Evolutionary conservation across 2,113 vertebrate genomes (phyloP).

Genomic region (Anolis carolinensis): DNA sequence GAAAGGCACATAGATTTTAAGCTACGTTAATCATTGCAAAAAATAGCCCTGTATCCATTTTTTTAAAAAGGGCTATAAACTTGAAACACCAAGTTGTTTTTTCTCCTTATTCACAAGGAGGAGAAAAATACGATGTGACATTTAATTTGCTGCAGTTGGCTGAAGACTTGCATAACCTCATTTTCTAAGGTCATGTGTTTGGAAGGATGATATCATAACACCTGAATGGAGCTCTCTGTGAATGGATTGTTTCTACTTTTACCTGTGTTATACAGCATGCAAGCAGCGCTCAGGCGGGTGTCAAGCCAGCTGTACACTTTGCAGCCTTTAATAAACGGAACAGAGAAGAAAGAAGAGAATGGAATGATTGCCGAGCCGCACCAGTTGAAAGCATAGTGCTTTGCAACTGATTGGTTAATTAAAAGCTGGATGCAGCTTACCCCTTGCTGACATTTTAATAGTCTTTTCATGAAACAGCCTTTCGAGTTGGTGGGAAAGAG

Average conservation of each 20-base stretch:
- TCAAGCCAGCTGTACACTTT: constrained; percentile 13
- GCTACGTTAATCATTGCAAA: neutral
- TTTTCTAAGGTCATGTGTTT: constrained; percentile 40
- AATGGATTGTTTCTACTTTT: constrained; percentile 41
- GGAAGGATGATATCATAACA: constrained; percentile 56
- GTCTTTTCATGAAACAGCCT: constrained; percentile 69
- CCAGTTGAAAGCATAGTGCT: constrained; percentile 47
- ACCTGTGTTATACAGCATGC: neutral
- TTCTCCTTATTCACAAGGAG: neutral
- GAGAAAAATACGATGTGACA: constrained; percentile 5
- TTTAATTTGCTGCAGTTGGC: constrained; percentile 37
- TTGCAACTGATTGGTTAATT: constrained; percentile 65
- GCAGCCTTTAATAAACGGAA: constrained; percentile 53
- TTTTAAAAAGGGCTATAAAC: neutral
- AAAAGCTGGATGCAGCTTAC: constrained; percentile 69
- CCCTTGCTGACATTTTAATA: constrained; percentile 71
- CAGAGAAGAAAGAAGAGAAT: constrained; percentile 51
- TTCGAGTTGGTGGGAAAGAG: constrained; percentile 53
- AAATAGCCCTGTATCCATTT: neutral
- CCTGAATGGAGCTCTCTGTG: constrained; percentile 49
- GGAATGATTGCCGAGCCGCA: constrained; percentile 39
- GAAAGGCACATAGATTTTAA: neutral
- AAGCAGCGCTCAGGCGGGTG: neutral
- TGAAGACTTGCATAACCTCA: constrained; percentile 29
- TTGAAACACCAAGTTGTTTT: neutral